phyloP scores from a whole-genome alignment of 2,797 vertebrate genomes.

The Scolopax bukidnonensis region DNA sequence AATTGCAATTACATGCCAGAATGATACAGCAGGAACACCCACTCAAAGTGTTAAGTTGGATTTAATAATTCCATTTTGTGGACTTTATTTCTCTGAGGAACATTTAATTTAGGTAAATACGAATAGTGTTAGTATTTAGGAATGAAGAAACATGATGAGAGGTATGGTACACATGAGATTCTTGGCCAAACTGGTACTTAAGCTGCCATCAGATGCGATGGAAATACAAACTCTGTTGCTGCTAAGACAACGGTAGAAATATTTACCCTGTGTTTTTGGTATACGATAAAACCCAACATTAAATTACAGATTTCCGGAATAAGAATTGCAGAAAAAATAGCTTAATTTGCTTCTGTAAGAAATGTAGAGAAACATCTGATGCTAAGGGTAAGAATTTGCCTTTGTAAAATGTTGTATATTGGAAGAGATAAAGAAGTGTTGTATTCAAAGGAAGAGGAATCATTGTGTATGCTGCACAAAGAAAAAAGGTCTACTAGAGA shows the following conservation, averaged over 20 bases:
- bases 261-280: not conserved
- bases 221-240: not conserved
- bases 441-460: not conserved
- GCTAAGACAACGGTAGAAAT: not conserved
- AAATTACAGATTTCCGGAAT: not conserved
- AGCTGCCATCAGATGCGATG: rapidly evolving
- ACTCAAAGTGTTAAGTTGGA: not conserved
- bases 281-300: not conserved
- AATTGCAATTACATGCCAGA: not conserved
- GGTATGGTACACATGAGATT: not conserved
- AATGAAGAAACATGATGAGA: not conserved
- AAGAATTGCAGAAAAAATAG: not conserved
- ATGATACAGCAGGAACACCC: not conserved
- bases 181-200: not conserved
- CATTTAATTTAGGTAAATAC: not conserved
- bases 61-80: not conserved
- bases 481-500: not conserved
- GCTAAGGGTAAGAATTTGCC: not conserved
- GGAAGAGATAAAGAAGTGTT: not conserved
- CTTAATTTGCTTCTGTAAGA: not conserved
- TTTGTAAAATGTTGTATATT: not conserved
- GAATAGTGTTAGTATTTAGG: not conserved
- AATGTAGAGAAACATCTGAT: not conserved
- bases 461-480: not conserved
- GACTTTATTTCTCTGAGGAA: not conserved